phyloP scores from a whole-genome alignment of 2,113 vertebrate species.

The Chionis minor region DNA sequence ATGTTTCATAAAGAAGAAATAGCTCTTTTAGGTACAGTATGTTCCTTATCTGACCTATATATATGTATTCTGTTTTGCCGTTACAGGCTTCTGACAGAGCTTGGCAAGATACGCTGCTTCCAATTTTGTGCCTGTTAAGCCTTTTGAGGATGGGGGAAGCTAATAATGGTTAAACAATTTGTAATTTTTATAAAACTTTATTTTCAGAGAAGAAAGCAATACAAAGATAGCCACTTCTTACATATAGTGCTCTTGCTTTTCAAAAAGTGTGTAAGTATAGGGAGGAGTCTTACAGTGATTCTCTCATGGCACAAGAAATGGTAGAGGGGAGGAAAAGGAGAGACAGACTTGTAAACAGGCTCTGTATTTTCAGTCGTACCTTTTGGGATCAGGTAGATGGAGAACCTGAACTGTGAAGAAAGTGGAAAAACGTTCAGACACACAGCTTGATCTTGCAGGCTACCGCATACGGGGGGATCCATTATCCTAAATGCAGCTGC shows the following conservation, averaged over 20 bases:
- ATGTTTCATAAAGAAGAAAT: constrained; percentile 1
- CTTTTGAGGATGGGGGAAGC: neutral
- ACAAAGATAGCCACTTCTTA: neutral
- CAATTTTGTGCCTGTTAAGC: neutral
- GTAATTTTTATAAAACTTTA: neutral
- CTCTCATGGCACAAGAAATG: neutral
- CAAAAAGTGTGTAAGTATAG: neutral
- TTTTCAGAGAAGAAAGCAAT: neutral
- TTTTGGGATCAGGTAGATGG: neutral
- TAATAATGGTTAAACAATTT: neutral
- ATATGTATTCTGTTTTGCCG: neutral
- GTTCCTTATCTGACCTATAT: constrained; percentile 40
- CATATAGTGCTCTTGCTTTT: neutral
- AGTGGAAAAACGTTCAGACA: neutral
- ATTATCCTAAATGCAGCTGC: neutral
- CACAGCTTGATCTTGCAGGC: neutral
- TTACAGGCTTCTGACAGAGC: neutral
- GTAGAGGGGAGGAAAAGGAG: neutral
- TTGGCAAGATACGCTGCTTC: neutral
- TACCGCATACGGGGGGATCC: neutral
- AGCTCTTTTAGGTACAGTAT: neutral
- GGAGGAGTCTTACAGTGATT: neutral
- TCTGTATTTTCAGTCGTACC: neutral
- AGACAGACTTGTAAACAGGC: neutral
- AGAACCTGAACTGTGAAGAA: neutral